Base-by-base conservation (phyloP, 1,140 invertebrate genomes). In the Mylabris phalerata region DNA sequence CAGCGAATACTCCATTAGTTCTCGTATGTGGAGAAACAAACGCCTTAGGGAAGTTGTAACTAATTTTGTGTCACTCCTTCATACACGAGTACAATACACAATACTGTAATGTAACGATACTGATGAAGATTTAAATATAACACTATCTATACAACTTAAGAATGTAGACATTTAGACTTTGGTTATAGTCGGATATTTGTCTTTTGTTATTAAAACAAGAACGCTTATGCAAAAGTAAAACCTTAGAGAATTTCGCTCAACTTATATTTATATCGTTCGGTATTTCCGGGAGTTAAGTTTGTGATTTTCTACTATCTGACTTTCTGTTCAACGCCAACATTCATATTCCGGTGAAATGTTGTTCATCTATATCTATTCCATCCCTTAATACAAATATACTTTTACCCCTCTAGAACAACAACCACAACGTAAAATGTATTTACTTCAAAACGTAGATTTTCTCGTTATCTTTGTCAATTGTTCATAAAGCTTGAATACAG, bases 401-500 rank as follows among this genome's bases (percentile, higher is more conserved):
- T 7, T 32, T 32, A 32, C 32, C 32, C 32, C 7, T 5, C 32
- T 4, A 32, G 4, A 32, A 1, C 32, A 32, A 32, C 32, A 32
- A 32, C 32, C 32, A 7, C 32, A 32, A 4, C 32, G 32, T 32
- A 32, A 32, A 32, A 32, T 7, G 32, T 32, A 32, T 32, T 32
- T 32, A 32, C 51, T 45, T 54, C 51, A 42, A 54, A 54, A 45
- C 51, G 51, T 45, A 54, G 51, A 54, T 54, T 54, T 54, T 54
- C 51, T 54, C 51, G 51, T 54, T 54, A 54, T 54, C 51, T 54
- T 54, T 13, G 51, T 54, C 51, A 54, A 54, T 54, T 54, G 51
- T 54, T 54, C 51, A 19, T 51, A 54, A 52, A 44, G 51, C 51
- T 46, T 45, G 46, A 54, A 54, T 54, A 54, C 39, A 45, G 27